Evolutionary conservation across 1,140 invertebrate genomes (phyloP), one percentile per base, ranked within the genome.

Genomic region (Dryas iulia): DNA sequence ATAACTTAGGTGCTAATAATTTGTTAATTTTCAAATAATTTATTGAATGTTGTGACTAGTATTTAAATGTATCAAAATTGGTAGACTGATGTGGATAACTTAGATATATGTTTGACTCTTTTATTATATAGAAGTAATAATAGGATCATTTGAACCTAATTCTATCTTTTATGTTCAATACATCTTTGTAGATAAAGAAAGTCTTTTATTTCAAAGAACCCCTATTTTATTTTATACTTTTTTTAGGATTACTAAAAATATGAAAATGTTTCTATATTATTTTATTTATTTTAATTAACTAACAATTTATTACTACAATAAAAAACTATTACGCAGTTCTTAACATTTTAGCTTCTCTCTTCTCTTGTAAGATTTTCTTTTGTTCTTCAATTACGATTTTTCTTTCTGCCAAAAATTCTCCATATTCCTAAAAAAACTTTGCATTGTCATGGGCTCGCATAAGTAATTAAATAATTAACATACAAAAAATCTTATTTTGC

Each of bases 271-370:
- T 24, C 30, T 56, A 30, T 25, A 57, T 47, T 58, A 25, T 58
- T 26, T 56, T 65, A 59, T 53, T 59, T 52, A 57, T 18, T 39
- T 33, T 28, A 7, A 39, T 60, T n/a, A 60, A 30, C 33, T 54
- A 59, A 30, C 18, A 56, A 53, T 67, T 59, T 61, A 61, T 57
- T 47, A 47, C 31, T 60, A 69, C 35, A 62, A 8, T 28, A 33
- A 35, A 25, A 31, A 53, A 66, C 25, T 31, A 47, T 72, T 89
- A 90, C 26, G 89, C 94, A 64, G 95, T 97, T 92, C 98, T 93
- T 65, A 99, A 94, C 94, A 99, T 95, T 94, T 99, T 99, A 0
- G 97, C 96, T 93, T 98, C 97, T 91, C 96, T 96, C 78, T 95
- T 95, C 87, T 98, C 97, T 92, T 97, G 94, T 57, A 98, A 89